Evolutionary conservation across 2,797 vertebrate genomes (phyloP).

Genomic region (Phylloscopus collybita): DNA sequence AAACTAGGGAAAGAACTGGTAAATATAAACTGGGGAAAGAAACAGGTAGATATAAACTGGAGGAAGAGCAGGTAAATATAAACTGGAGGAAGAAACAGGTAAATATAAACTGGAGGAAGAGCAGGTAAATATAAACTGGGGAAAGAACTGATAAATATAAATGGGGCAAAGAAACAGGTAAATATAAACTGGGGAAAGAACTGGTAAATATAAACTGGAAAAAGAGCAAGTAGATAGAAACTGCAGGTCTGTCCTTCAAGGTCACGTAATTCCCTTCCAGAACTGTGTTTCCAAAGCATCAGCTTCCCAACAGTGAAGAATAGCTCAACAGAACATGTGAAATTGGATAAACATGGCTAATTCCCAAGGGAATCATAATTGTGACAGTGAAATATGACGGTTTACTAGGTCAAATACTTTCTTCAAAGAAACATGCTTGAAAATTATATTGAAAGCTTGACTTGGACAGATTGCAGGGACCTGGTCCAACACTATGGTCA

Average conservation of each 20-base stretch:
- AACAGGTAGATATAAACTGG: background rate
- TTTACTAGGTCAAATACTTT: conserved; percentile 43
- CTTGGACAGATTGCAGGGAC: conserved; percentile 50
- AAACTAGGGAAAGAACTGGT: background rate
- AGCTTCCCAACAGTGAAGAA: background rate
- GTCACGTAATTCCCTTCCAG: background rate
- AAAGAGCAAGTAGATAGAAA: background rate
- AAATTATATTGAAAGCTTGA: conserved; percentile 43
- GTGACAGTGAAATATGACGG: conserved; percentile 51
- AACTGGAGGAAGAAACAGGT: background rate
- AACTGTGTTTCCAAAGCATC: background rate
- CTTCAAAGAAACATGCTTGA: conserved; percentile 33
- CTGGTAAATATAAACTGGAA: background rate
- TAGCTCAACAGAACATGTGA: background rate
- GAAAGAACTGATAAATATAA: background rate
- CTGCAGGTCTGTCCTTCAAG: background rate
- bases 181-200: accelerated
- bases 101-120: background rate
- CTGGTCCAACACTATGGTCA: conserved; percentile 9
- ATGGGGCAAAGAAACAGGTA: accelerated
- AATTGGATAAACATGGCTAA: conserved; percentile 31
- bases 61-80: background rate
- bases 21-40: background rate
- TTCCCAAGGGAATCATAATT: conserved; percentile 34
- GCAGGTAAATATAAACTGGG: background rate